Evolutionary conservation across 1,140 invertebrate genomes (phyloP).

Genomic region (Drosophila dunni): DNA sequence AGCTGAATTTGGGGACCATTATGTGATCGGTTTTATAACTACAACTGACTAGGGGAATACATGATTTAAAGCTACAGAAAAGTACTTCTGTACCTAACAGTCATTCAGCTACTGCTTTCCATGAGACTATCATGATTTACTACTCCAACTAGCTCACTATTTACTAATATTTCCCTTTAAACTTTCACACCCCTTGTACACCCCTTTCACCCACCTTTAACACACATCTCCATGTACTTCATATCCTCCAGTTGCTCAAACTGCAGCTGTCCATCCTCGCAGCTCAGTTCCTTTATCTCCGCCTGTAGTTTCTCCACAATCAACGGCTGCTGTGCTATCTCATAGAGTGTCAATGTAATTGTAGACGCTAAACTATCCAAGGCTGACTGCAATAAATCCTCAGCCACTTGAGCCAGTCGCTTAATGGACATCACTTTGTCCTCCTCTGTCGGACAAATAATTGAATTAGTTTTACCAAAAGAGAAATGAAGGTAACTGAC

Average conservation of each 20-base stretch:
- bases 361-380: slow-evolving; percentile 63
- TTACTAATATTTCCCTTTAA: background rate
- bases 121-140: background rate
- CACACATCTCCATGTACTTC: slow-evolving; percentile 75
- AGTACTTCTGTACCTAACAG: too few relatives aligned
- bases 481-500: background rate
- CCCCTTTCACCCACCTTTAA: slow-evolving; percentile 68
- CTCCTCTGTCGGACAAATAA: slow-evolving; percentile 39
- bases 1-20: too few relatives aligned
- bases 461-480: background rate
- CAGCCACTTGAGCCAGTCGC: slow-evolving; percentile 65
- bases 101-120: background rate
- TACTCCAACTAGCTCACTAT: background rate
- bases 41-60: too few relatives aligned
- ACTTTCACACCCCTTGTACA: slow-evolving; percentile 55
- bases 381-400: slow-evolving; percentile 69
- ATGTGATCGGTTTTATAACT: too few relatives aligned
- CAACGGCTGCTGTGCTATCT: slow-evolving; percentile 65
- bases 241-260: slow-evolving; percentile 60
- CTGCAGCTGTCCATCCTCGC: slow-evolving; percentile 35
- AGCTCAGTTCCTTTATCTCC: slow-evolving; percentile 54
- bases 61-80: too few relatives aligned
- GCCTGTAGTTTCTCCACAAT: slow-evolving; percentile 68
- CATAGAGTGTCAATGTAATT: slow-evolving; percentile 61
- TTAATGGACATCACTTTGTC: slow-evolving; percentile 72